A percentile compares a stretch with the other conserved stretches of the same genome.
Conservation (phyloP, 2,888 invertebrate genomes). For the Cetonia aurata region DNA sequence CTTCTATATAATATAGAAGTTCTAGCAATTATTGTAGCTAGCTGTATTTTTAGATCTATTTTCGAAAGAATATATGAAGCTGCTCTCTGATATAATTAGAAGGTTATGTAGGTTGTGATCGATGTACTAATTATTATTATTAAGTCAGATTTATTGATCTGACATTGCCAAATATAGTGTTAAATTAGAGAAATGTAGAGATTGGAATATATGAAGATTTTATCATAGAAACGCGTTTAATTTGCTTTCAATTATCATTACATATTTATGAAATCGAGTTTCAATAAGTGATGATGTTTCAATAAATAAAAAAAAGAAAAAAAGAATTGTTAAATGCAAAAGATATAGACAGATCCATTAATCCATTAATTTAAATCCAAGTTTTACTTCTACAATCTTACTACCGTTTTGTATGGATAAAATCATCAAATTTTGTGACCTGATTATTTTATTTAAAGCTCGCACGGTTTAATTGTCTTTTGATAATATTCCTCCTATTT, state of each 20-base stretch:
- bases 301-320: no score
- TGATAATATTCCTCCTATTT: no score
- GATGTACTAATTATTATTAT: slow-evolving; percentile 15
- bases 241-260: not conserved
- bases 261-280: no score
- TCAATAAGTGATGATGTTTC: no score
- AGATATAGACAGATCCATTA: no score
- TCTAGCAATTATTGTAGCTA: not conserved
- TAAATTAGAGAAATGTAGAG: slow-evolving; percentile 33
- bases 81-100: slow-evolving; percentile 8
- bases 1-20: not conserved
- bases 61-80: slow-evolving; percentile 18
- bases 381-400: no score
- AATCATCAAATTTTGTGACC: no score
- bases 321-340: no score
- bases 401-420: no score
- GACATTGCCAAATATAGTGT: slow-evolving; percentile 33
- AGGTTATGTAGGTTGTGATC: slow-evolving; percentile 31
- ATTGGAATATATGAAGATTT: slow-evolving; percentile 37
- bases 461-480: no score
- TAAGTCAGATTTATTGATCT: slow-evolving; percentile 12
- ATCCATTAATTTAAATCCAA: no score
- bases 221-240: slow-evolving; percentile 16
- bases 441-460: no score
- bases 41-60: not conserved